Base-by-base conservation (phyloP, 2,113 vertebrate species). In the Struthio camelus region DNA sequence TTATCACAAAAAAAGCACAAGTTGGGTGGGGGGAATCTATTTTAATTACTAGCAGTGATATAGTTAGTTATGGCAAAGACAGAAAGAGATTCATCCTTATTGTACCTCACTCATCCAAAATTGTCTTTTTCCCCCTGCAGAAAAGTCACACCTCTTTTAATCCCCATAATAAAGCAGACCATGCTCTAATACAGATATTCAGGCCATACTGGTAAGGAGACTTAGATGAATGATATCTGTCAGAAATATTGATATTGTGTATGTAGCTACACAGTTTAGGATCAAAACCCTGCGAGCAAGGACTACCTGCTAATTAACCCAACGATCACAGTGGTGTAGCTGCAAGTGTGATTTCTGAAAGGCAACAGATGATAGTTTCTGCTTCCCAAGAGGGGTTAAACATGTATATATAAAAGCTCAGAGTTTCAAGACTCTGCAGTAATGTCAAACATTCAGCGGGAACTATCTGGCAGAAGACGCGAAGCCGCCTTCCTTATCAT, bases 321-420 rank as follows among this genome's bases (percentile, higher is more conserved):
- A 28, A 24, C 82, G 10, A n/a, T 66, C 27, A 27, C 22, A 25
- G 18, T 1, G 54, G 34, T 34, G 11, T 27, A 53, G 2, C 1
- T 22, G 59, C 38, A 70, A 91, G 42, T 1, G 32, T 51, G 17
- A 11, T 22, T 76, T 72, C 62, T 14, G 20, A 28, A 77, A 32
- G 42, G 27, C 59, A 6, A 64, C 10, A 36, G 9, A 9, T 3
- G 10, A 16, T 1, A 5, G 6, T 20, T 85, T 69, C 15, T 13
- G 15, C 36, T 80, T 30, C 22, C 38, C 4, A 3, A 11, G 50
- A 54, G 66, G 36, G 11, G 10, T 0, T 8, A 12, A 84, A 28
- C n/a, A 53, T 0, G 0, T 8, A 10, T 2, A 19, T 7, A 10
- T 3, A 16, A 66, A 38, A 70, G 6, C 40, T 25, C 78, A 0